Base-by-base conservation (phyloP, 2,888 invertebrate species). In the Cremastinae sp. region DNA sequence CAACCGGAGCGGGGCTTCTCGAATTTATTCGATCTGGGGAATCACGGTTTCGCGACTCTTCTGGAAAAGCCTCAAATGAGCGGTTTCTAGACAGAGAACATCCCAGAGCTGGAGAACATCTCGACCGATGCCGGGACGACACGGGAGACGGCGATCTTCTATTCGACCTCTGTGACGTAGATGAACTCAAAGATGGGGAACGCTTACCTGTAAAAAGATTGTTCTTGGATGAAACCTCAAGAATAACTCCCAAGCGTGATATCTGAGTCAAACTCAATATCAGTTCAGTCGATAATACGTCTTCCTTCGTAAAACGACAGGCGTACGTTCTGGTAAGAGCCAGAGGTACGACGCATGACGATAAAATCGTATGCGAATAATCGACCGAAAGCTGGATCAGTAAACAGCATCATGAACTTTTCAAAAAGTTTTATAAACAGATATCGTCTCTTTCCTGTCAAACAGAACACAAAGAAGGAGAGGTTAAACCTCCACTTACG, bases 351-450 rank as follows among this genome's bases (percentile, higher is more conserved):
- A 74, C 61, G 55, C 66, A 59, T 20, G 35, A 35, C 73, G 66
- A 73, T 73, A 66, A 66, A 73, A 73, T 73, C 73, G 45, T 12
- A 45, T 59, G 47, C 70, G 56, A 55, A 37, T 62, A 74, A 68
- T 51, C 53, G 55, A 20, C 53, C 43, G 35, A 18, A 22, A 65
- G 58, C 12, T 62, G 62, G 62, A 41, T 55, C 8, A 56, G 62
- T 72, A 72, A 28, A 43, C 16, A 28, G 35, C 20, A 14, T 59
- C 45, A 56, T 28, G 18, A 53, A 58, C 20, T 65, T 58, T 65
- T 65, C 20, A 65, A 72, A 55, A 65, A 64, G 49, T 49, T 58
- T 12, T 14, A 14, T 47, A 51, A n/a, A 43, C 28, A 49, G 64
- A 58, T 16, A 20, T n/a, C 58, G 39, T 64, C 49, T 28, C 12